Conservation (phyloP, 1,140 invertebrate species). For the Drosophila kurseongensis region DNA sequence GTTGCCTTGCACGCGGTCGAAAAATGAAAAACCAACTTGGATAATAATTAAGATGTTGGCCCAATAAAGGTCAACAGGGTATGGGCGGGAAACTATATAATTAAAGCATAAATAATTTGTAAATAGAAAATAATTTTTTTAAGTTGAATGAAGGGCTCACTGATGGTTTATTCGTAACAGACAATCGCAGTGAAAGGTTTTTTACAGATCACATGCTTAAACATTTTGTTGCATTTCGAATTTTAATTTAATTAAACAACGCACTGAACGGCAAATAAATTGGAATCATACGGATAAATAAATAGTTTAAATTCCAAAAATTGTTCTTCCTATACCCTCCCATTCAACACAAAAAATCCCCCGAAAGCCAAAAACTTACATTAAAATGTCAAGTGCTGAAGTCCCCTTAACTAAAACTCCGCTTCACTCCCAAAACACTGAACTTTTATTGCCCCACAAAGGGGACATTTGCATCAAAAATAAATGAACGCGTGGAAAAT, state of each 20-base stretch:
- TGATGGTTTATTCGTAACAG: background rate
- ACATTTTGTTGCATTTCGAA: background rate
- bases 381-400: conserved; percentile 46
- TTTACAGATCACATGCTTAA: background rate
- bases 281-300: no score
- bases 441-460: conserved; percentile 43
- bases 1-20: conserved; percentile 32
- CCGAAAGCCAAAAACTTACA: conserved; percentile 28
- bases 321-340: background rate
- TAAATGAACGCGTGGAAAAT: conserved; percentile 43
- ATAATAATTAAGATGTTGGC: conserved; percentile 38
- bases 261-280: no score
- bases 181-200: background rate
- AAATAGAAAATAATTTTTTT: no score
- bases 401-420: conserved; percentile 6
- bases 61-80: conserved; percentile 36
- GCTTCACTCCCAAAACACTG: conserved; percentile 10
- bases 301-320: background rate
- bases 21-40: conserved; percentile 18
- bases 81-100: background rate
- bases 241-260: no score
- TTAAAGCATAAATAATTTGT: no score
- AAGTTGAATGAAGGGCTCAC: no score
- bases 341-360: conserved; percentile 9
- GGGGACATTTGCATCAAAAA: conserved; percentile 48